phyloP scores from a whole-genome alignment of 2,888 invertebrate species.

The Lottia scabra region DNA sequence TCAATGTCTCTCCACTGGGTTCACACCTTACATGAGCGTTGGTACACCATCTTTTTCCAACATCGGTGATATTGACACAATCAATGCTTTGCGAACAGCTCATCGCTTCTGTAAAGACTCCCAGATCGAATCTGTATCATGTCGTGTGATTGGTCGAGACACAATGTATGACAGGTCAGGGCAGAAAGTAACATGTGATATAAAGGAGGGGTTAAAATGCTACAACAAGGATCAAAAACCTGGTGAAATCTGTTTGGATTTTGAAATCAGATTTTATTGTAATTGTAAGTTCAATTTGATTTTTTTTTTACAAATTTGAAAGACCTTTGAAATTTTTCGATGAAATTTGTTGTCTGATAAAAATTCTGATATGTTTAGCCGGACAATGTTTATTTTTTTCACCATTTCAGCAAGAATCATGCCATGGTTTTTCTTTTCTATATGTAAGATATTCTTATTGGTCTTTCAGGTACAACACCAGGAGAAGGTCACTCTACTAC shows the following conservation, averaged over 20 bases:
- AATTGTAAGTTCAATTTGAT: conserved; percentile 75
- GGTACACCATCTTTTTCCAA: conserved; percentile 51
- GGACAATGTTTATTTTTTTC: too few relatives aligned
- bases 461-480: too few relatives aligned
- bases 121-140: conserved; percentile 76
- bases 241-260: conserved; percentile 54
- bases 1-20: conserved; percentile 77
- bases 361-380: too few relatives aligned
- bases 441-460: too few relatives aligned
- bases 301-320: too few relatives aligned
- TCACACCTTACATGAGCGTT: conserved; percentile 83
- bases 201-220: conserved; percentile 49
- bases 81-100: conserved; percentile 38
- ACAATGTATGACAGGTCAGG: conserved; percentile 78
- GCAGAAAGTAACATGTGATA: conserved; percentile 81
- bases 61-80: conserved; percentile 60
- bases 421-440: too few relatives aligned
- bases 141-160: conserved; percentile 78
- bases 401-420: too few relatives aligned
- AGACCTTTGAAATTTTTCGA: too few relatives aligned
- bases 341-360: too few relatives aligned
- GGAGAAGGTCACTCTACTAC: neutral
- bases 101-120: conserved; percentile 51
- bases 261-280: conserved; percentile 64
- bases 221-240: conserved; percentile 39